A percentile compares a stretch with the other conserved stretches of the same genome.
These are phyloP conservation scores for Natrix natrix DNA, from an alignment of 2,797 vertebrate genomes.

Conservation along the genomic window DNA sequence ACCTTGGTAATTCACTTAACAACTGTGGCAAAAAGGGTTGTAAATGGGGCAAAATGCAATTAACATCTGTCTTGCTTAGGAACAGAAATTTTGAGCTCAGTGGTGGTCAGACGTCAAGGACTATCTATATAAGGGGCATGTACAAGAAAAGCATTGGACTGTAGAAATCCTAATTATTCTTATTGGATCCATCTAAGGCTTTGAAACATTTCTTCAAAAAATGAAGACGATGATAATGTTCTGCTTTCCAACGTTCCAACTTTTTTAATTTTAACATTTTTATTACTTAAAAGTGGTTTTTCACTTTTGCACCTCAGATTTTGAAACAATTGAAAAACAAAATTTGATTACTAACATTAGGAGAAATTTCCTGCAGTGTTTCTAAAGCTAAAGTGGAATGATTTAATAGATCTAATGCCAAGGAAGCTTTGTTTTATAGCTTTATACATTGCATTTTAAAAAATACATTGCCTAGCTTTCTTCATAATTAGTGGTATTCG, in stretches of 20 bases:
- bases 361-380: background rate
- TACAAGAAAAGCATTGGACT: background rate
- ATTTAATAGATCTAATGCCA: constrained; percentile 2
- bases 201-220: background rate
- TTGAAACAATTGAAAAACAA: background rate
- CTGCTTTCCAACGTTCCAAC: background rate
- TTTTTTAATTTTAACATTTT: background rate
- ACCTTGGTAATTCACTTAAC: background rate
- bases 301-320: background rate
- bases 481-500: constrained; percentile 13
- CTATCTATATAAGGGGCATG: background rate
- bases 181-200: background rate
- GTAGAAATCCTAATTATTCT: background rate
- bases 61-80: background rate
- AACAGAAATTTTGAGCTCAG: background rate
- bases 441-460: constrained; percentile 3
- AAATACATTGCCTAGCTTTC: background rate
- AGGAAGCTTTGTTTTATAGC: background rate
- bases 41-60: background rate
- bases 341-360: background rate
- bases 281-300: background rate
- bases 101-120: background rate
- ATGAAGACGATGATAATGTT: background rate
- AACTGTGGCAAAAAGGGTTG: background rate
- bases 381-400: background rate